These are phyloP conservation scores for Apaloderma vittatum DNA, from an alignment of 2,113 vertebrate genomes.

Conservation along the genomic window DNA sequence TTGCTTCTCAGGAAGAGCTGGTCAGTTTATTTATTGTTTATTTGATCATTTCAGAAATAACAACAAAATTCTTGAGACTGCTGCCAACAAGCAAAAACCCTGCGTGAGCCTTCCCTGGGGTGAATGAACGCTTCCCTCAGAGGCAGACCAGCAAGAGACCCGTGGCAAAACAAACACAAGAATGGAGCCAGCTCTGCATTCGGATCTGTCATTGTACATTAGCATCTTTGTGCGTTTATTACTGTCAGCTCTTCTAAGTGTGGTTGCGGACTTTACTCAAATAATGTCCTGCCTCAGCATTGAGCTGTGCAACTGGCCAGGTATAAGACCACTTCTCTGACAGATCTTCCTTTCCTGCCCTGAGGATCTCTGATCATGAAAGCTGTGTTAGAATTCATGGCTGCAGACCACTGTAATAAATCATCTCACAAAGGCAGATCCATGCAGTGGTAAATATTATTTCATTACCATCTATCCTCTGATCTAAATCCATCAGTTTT, in stretches of 20 bases:
- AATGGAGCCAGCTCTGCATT: not conserved
- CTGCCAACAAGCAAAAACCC: not conserved
- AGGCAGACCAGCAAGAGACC: not conserved
- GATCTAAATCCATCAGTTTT: not conserved
- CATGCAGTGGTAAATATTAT: not conserved
- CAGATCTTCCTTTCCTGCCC: not conserved
- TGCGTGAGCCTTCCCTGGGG: not conserved
- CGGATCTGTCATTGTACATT: rapidly evolving
- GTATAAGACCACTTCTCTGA: not conserved
- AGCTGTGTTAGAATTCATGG: not conserved
- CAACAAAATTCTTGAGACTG: rapidly evolving
- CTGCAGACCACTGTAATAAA: not conserved
- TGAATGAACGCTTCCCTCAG: not conserved
- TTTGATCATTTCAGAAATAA: not conserved
- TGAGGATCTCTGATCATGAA: not conserved
- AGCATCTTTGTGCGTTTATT: not conserved
- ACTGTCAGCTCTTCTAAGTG: not conserved
- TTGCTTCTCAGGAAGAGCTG: not conserved
- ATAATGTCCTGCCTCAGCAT: not conserved
- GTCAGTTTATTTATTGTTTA: not conserved
- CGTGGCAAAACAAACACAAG: not conserved
- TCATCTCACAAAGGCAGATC: not conserved
- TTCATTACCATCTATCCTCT: not conserved
- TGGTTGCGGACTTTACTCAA: not conserved
- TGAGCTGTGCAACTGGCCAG: not conserved